phyloP scores from a whole-genome alignment of 2,888 invertebrate genomes.

The Eupeodes luniger region DNA sequence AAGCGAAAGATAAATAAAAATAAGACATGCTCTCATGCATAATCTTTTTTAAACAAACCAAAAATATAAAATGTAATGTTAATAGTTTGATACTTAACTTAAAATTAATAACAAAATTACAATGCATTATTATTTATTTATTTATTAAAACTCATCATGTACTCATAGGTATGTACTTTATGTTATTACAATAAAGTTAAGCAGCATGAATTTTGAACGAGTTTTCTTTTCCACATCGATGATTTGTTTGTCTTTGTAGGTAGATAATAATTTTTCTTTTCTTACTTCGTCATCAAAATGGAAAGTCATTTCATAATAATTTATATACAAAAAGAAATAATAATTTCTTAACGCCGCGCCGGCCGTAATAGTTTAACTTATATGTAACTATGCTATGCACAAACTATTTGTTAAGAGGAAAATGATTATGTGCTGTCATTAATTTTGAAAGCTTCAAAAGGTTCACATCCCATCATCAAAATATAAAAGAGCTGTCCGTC shows the following conservation, averaged over 20 bases:
- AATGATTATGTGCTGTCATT: conserved; percentile 35
- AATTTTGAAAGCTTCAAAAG: conserved; percentile 35
- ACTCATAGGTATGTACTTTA: too few relatives aligned
- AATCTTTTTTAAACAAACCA: neutral
- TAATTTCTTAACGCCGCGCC: neutral
- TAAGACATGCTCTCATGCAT: neutral
- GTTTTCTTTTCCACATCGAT: conserved; percentile 20
- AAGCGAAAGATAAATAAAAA: neutral
- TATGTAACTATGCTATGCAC: too few relatives aligned
- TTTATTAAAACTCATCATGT: neutral
- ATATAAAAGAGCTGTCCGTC: too few relatives aligned
- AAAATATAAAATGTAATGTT: neutral
- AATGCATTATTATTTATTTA: conserved; percentile 1
- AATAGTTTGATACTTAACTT: neutral
- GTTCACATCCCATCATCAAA: conserved; percentile 4
- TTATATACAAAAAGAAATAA: neutral
- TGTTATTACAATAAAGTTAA: neutral
- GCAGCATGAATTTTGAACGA: neutral
- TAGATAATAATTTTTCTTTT: neutral
- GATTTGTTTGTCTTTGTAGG: neutral
- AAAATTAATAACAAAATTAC: neutral
- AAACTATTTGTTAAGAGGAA: conserved; percentile 7
- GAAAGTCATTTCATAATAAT: conserved; percentile 7
- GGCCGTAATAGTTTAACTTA: conserved; percentile 11
- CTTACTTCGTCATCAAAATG: neutral